A percentile compares a stretch with the other conserved stretches of the same genome.
Evolutionary conservation across 1,140 invertebrate genomes (phyloP).

Genomic region (Pachyrhynchus sulphureomaculatus): DNA sequence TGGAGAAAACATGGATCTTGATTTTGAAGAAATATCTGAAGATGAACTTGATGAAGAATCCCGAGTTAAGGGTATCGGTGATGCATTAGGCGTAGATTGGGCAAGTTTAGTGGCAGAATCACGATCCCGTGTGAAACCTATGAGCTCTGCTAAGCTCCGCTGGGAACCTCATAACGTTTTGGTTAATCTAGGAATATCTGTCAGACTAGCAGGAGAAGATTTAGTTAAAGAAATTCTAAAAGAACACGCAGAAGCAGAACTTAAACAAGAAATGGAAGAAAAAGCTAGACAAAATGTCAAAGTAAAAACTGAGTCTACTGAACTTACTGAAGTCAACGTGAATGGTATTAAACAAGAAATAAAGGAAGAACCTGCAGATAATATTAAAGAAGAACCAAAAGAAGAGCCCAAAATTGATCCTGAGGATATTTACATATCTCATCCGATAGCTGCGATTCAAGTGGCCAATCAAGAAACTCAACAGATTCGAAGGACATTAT

Average conservation of each 20-base stretch:
- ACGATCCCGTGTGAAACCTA: conserved; percentile 52
- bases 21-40: conserved; percentile 88
- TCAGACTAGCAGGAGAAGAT: conserved; percentile 54
- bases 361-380: conserved; percentile 37
- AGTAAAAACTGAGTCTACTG: conserved; percentile 26
- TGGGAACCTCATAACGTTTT: conserved; percentile 64
- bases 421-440: conserved; percentile 42
- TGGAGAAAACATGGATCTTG: conserved; percentile 70
- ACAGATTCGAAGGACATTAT: conserved; percentile 51
- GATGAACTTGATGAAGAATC: conserved; percentile 81
- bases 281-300: conserved; percentile 24
- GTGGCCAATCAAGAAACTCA: conserved; percentile 53
- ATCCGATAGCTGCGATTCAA: conserved; percentile 65
- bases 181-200: conserved; percentile 35
- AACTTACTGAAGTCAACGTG: conserved; percentile 18
- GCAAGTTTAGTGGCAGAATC: conserved; percentile 79
- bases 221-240: conserved; percentile 62
- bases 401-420: conserved; percentile 35
- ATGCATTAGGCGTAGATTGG: conserved; percentile 91
- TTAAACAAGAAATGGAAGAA: conserved; percentile 36
- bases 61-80: conserved; percentile 71
- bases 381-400: conserved; percentile 34
- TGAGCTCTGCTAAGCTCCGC: conserved; percentile 64
- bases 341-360: conserved; percentile 35
- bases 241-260: conserved; percentile 49